Percentiles rank a stretch among this genome's conserved stretches.
These are phyloP conservation scores for Garrulus glandarius DNA, from an alignment of 2,797 vertebrate genomes.

Conservation along the genomic window DNA sequence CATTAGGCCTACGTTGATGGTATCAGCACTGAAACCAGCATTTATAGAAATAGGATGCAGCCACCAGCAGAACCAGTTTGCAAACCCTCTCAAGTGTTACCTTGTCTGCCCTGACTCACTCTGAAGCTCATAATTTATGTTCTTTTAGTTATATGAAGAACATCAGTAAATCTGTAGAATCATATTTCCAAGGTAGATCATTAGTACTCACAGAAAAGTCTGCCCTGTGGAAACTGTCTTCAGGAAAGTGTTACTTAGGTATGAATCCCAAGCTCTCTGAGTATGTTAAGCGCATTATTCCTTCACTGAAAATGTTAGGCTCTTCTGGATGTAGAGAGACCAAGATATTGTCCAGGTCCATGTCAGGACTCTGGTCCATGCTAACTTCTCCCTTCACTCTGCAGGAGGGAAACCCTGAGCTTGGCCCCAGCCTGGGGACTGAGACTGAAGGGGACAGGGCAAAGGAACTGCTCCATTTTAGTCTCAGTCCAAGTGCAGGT, in stretches of 20 bases:
- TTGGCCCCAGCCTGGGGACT: background rate
- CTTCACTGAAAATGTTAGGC: background rate
- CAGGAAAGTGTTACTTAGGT: background rate
- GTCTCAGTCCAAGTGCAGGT: background rate
- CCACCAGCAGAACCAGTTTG: background rate
- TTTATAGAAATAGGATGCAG: background rate
- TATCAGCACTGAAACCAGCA: background rate
- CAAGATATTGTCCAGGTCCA: background rate
- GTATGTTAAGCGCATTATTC: background rate
- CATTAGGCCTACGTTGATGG: background rate
- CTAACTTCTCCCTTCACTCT: background rate
- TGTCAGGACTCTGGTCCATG: fast-evolving
- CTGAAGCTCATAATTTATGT: background rate
- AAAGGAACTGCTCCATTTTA: background rate
- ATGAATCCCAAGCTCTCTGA: background rate
- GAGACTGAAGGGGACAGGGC: background rate
- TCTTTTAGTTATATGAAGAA: background rate
- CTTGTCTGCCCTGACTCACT: background rate
- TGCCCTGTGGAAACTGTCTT: background rate
- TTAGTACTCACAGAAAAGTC: background rate
- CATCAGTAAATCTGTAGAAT: background rate
- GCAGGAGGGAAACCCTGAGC: background rate
- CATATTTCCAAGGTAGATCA: background rate
- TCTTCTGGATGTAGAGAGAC: background rate
- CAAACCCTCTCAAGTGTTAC: background rate